Evolutionary conservation across 92 coral and sea anemone species (phyloP), one percentile per base, ranked within the genome.

Genomic region (Zoanthus gigantus): DNA sequence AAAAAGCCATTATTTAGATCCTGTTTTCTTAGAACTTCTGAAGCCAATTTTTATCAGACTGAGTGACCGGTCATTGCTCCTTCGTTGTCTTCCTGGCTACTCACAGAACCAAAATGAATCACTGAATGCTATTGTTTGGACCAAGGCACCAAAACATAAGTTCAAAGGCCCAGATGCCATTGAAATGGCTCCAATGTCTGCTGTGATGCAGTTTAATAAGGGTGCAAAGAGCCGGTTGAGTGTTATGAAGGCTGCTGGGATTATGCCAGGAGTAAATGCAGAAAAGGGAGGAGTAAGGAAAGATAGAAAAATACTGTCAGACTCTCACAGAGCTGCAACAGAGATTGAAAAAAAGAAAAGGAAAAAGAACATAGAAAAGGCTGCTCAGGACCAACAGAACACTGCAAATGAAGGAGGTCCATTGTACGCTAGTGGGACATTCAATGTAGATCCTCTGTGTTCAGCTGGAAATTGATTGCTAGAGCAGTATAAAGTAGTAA

Each of bases 181-280:
- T 46, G 85, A 87, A 78, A 87, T 77, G 84, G 78, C 90, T 65
- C 86, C 76, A 47, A 87, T 87, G 90, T 78, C 90, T 75, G 86
- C 90, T 13, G 63, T 72, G 74, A 54, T 87, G 90, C 84, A 77
- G 66, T 78, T 87, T 42, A 78, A 78, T 30, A 76, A 72, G 72
- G 90, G 90, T 18, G 60, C 68, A 23, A 37, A 57, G 73, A 65
- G 77, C 71, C 65, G 54, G 76, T 80, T 76, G 69, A 42, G 44
- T 56, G 82, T 74, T 66, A 85, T 85, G 83, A 37, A 86, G 63
- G 89, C 89, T 42, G 83, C 61, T 52, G 75, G 76, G n/a, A 71
- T 84, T 46, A 42, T 54, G 58, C 73, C 72, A 5, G 80, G 60
- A 29, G 57, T 75, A 79, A 31, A 75, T 32, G 29, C 88, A 6